Evolutionary conservation across 2,797 vertebrate species (phyloP).

Genomic region (Erpetoichthys calabaricus): DNA sequence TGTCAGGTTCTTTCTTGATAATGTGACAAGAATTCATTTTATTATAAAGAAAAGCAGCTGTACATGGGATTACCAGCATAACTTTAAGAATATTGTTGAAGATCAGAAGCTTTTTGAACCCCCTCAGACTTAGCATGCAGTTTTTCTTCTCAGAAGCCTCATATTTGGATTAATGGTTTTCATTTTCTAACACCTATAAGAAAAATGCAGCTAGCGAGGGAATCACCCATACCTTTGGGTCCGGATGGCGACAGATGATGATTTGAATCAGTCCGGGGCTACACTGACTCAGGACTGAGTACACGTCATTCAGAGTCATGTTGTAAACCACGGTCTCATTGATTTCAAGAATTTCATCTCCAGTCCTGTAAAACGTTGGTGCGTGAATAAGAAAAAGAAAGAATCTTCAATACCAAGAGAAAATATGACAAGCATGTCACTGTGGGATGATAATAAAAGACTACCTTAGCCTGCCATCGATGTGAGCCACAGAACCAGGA

Average conservation of each 20-base stretch:
- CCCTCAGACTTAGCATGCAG: no score
- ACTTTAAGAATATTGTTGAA: no score
- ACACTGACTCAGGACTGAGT: slow-evolving; percentile 72
- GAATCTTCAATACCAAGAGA: not conserved
- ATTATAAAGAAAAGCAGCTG: no score
- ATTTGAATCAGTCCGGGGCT: slow-evolving; percentile 66
- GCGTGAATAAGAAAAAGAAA: not conserved
- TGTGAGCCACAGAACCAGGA: slow-evolving; percentile 81
- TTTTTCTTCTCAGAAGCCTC: no score
- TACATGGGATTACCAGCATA: no score
- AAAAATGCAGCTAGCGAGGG: no score
- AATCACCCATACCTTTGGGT: slow-evolving; percentile 62
- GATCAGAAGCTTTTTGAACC: no score
- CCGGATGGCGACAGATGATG: slow-evolving; percentile 78
- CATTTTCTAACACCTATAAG: no score
- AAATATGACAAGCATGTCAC: not conserved
- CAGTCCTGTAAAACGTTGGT: slow-evolving; percentile 48
- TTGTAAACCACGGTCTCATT: slow-evolving; percentile 67
- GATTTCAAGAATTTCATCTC: slow-evolving; percentile 85
- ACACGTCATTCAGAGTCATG: slow-evolving; percentile 75
- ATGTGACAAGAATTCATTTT: no score
- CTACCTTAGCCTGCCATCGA: slow-evolving; percentile 79
- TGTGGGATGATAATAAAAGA: not conserved
- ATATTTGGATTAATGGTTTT: no score
- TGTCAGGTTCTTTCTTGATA: no score